phyloP scores from a whole-genome alignment of 2,888 invertebrate genomes.

The Arrhopalites spinosus region DNA sequence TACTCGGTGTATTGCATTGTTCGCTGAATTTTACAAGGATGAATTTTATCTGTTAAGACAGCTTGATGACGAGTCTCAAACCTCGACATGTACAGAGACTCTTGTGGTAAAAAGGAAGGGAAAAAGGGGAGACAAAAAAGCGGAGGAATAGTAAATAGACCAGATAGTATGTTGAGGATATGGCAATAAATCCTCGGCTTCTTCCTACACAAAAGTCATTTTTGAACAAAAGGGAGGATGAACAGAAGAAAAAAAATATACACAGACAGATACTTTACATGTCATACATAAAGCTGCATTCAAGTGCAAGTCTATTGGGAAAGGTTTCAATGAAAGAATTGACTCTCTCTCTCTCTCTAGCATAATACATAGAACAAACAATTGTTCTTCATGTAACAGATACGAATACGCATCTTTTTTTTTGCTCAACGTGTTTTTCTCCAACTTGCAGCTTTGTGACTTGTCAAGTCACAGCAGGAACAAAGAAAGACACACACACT shows the following conservation, averaged over 20 bases:
- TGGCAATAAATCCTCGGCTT: constrained; percentile 28
- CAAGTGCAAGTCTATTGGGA: constrained; percentile 28
- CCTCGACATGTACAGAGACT: neutral
- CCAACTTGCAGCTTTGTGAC: neutral
- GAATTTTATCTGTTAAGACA: constrained; percentile 4
- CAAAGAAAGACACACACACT: neutral
- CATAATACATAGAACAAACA: too few species aligned
- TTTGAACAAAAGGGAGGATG: constrained; percentile 5
- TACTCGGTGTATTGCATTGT: neutral
- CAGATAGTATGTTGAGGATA: constrained; percentile 7
- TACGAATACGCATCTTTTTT: too few species aligned
- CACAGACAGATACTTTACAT: constrained; percentile 16
- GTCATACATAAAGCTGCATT: constrained; percentile 20
- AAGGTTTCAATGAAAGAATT: constrained; percentile 13
- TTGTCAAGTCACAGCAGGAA: neutral
- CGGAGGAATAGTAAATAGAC: neutral
- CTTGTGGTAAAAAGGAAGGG: neutral
- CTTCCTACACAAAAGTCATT: constrained; percentile 16
- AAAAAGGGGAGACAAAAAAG: neutral
- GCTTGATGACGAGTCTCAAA: neutral
- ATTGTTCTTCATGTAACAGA: too few species aligned
- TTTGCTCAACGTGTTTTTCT: too few species aligned
- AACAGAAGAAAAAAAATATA: neutral
- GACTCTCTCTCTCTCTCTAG: neutral
- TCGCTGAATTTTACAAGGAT: constrained; percentile 1